Conservation (phyloP, 2,888 invertebrate species). For the Thecocarcelia acutangulata region DNA sequence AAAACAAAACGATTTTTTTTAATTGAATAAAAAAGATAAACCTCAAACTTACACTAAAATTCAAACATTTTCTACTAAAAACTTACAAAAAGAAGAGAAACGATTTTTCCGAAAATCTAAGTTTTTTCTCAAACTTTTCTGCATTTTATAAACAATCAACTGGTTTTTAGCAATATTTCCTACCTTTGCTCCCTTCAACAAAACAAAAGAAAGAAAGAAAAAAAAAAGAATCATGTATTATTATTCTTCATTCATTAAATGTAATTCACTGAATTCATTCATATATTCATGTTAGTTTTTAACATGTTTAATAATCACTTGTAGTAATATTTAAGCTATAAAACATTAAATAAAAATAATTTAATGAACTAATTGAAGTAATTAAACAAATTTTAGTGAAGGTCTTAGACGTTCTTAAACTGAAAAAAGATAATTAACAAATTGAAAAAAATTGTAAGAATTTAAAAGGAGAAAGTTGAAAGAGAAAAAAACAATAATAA, state of each 20-base stretch:
- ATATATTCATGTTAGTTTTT: constrained; percentile 49
- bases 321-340: constrained; percentile 53
- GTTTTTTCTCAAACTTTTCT: constrained; percentile 19
- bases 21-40: too few species aligned
- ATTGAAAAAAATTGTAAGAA: constrained; percentile 13
- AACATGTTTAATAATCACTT: constrained; percentile 56
- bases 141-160: constrained; percentile 53
- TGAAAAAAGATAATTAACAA: constrained; percentile 40
- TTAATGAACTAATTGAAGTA: constrained; percentile 42
- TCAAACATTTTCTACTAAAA: too few species aligned
- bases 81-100: too few species aligned
- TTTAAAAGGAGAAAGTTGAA: too few species aligned
- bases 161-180: constrained; percentile 64
- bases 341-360: constrained; percentile 39
- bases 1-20: too few species aligned
- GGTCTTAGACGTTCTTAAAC: constrained; percentile 46
- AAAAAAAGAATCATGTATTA: not conserved
- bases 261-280: constrained; percentile 43
- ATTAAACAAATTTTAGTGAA: constrained; percentile 24
- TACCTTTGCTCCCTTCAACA: constrained; percentile 25
- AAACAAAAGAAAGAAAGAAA: constrained; percentile 10
- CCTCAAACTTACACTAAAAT: too few species aligned
- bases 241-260: constrained; percentile 34
- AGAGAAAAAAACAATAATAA: constrained; percentile 37
- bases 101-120: not conserved